Evolutionary conservation across 2,113 vertebrate species (phyloP).

Genomic region (Pontoporia blainvillei): DNA sequence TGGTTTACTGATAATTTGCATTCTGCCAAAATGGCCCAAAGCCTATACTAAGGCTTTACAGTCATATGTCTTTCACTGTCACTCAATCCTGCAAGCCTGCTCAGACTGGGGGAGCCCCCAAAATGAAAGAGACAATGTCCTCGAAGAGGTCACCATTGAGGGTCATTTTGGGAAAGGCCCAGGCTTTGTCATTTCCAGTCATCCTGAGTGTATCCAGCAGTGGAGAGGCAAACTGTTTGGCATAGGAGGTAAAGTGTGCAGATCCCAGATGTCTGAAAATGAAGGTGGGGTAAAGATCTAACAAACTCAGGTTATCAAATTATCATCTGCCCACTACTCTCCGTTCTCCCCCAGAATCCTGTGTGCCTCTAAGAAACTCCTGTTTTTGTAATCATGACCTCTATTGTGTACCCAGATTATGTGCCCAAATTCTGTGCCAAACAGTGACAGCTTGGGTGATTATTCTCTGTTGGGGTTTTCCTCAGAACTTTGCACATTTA

Average conservation of each 20-base stretch:
- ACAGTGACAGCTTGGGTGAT: neutral
- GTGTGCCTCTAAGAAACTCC: neutral
- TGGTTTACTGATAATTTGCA: constrained; percentile 13
- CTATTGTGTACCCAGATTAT: neutral
- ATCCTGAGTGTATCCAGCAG: neutral
- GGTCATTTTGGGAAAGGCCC: neutral
- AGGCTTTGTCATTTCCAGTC: neutral
- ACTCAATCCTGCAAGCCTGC: neutral
- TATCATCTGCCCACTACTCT: neutral
- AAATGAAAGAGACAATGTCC: neutral
- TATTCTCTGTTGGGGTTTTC: neutral
- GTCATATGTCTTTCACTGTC: neutral
- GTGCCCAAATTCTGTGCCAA: neutral
- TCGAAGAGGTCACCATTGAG: neutral
- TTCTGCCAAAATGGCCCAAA: neutral
- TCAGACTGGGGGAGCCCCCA: neutral
- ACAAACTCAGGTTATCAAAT: neutral
- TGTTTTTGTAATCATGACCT: neutral
- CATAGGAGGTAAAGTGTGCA: neutral
- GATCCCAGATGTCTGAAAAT: neutral
- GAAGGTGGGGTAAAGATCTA: neutral
- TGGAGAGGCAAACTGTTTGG: neutral
- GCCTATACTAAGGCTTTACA: neutral
- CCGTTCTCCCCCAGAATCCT: neutral
- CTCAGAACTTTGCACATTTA: neutral